Evolutionary conservation across 2,113 vertebrate genomes (phyloP).

Genomic region (Regulus satrapa): DNA sequence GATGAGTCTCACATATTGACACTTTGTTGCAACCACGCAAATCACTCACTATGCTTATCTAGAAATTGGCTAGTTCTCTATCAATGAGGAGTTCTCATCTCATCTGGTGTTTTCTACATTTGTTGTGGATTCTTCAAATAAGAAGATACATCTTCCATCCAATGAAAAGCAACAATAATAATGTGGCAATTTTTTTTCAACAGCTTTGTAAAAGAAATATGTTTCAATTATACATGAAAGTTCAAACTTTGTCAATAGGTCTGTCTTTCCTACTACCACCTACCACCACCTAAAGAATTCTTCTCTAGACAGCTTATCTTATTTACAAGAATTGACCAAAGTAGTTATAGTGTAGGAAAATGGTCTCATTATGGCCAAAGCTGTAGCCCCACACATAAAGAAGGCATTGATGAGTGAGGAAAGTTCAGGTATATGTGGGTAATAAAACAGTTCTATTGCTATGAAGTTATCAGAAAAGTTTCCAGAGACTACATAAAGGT

Average conservation of each 20-base stretch:
- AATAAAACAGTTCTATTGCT: neutral
- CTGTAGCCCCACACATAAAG: neutral
- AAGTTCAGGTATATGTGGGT: neutral
- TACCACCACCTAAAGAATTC: neutral
- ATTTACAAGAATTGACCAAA: neutral
- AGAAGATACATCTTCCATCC: neutral
- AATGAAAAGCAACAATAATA: slow-evolving; percentile 23
- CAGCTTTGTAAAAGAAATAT: neutral
- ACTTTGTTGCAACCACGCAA: slow-evolving; percentile 21
- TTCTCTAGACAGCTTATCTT: neutral
- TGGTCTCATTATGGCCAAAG: neutral
- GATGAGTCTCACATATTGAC: slow-evolving; percentile 11
- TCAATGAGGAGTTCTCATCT: slow-evolving; percentile 14
- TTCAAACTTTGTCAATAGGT: neutral
- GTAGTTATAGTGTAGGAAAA: neutral
- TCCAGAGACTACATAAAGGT: neutral
- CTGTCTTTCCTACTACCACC: neutral
- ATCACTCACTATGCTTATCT: neutral
- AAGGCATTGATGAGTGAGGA: neutral
- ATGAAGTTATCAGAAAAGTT: neutral
- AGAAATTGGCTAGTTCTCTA: slow-evolving; percentile 10
- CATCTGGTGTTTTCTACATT: slow-evolving; percentile 34
- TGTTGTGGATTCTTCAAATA: neutral
- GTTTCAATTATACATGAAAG: neutral
- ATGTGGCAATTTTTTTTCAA: neutral